Evolutionary conservation across 30 jellyfish, hydroid and myxozoan species (phyloP), one percentile per base, ranked within the genome.

Genomic region (Sanderia malayensis): DNA sequence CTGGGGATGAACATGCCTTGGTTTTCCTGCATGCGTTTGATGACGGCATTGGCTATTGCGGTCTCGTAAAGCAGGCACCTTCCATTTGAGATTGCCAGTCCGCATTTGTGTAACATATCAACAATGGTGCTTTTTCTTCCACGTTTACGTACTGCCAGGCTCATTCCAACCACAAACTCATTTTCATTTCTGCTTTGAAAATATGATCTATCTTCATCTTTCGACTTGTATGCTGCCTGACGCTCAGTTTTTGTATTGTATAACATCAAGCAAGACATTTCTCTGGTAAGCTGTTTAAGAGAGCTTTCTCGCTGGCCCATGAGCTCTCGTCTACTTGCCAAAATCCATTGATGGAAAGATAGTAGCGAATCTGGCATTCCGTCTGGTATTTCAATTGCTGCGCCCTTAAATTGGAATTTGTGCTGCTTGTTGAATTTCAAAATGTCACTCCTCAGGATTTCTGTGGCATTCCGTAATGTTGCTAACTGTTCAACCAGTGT

Each of bases 1-100:
- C 55, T 41, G 55, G 55, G 55, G 55, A 41, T 41, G 55, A 41
- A 41, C 55, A 41, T 41, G 55, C 55, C 55, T 41, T 41, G 55
- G 15, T 41, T 41, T 41, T 41, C 55, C 55, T 41, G 55, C 55
- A 41, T 41, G 55, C 55, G 55, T 41, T 41, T 41, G 55, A 41
- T 41, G 55, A 41, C 55, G 55, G 55, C 55, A 41, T 41, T 41
- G 55, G 55, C 55, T 41, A 41, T 41, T 41, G 55, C 55, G 55
- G 55, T 41, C 55, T 41, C 55, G 55, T 41, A 41, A 41, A 41
- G 55, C 55, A 41, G 55, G 55, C 55, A 41, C 55, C 55, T 41
- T 41, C 55, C 55, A 41, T 41, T 41, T 41, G 55, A 41, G 55
- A 41, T 41, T 41, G 55, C 55, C 55, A 41, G 55, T 41, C 55